Percentiles rank a stretch among this genome's conserved stretches.
These are phyloP conservation scores for Dolichoris vasculosae DNA, from an alignment of 1,140 invertebrate species.

Conservation along the genomic window DNA sequence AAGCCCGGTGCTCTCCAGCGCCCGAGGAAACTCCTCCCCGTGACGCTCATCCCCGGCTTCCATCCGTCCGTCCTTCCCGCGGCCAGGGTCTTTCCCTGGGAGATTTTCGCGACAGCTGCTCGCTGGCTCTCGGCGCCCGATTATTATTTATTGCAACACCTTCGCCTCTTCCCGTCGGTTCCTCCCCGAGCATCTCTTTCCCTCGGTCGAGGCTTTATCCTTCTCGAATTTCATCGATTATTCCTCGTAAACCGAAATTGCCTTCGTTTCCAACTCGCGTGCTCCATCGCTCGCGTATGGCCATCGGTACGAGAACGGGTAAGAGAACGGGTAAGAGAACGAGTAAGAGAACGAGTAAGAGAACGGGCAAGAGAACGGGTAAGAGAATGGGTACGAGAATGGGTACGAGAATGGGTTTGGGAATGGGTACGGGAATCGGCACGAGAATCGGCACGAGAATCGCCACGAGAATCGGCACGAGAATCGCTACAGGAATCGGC, in stretches of 20 bases:
- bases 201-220: background rate
- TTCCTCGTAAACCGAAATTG: background rate
- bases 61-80: conserved; percentile 22
- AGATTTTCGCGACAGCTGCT: conserved; percentile 47
- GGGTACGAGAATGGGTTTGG: no score
- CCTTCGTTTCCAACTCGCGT: background rate
- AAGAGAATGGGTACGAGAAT: no score
- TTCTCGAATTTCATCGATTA: conserved; percentile 27
- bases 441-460: background rate
- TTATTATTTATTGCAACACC: conserved; percentile 51
- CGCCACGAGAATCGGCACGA: background rate
- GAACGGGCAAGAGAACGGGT: no score
- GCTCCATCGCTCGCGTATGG: background rate
- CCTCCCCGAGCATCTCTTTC: background rate
- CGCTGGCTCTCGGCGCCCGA: conserved; percentile 23
- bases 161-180: conserved; percentile 23
- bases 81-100: background rate
- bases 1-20: background rate
- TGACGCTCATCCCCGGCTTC: conserved; percentile 8
- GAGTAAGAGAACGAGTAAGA: no score
- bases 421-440: no score
- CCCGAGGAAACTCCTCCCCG: conserved; percentile 43
- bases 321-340: no score
- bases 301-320: background rate
- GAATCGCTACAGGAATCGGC: no score